Conservation (phyloP, 2,113 vertebrate species). For the Conger conger region DNA sequence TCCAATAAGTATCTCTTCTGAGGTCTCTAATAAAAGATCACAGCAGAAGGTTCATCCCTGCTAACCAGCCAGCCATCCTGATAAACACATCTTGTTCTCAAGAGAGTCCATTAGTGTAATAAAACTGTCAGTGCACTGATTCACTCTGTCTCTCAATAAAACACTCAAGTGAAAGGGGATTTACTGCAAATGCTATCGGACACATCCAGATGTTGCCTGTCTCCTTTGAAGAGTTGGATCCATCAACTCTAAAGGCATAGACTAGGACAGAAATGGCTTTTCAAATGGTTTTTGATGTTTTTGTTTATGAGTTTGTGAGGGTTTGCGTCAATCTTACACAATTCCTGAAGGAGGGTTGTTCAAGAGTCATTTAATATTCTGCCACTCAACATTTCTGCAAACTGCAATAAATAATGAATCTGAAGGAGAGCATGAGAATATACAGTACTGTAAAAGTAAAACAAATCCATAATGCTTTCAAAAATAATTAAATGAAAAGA, state of each 20-base stretch:
- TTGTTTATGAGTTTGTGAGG: not conserved
- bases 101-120: constrained; percentile 52
- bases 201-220: not conserved
- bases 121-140: constrained; percentile 48
- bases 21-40: not conserved
- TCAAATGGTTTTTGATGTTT: not conserved
- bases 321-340: too few relatives aligned
- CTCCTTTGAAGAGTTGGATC: not conserved
- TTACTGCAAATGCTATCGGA: not conserved
- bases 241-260: not conserved
- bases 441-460: too few relatives aligned
- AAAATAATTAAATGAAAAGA: too few relatives aligned
- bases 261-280: not conserved
- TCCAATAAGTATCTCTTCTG: not conserved
- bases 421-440: too few relatives aligned
- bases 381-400: not conserved
- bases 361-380: not conserved
- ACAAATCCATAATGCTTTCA: too few relatives aligned
- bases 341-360: not conserved
- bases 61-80: not conserved
- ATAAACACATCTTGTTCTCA: constrained; percentile 47
- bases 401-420: not conserved
- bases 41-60: not conserved
- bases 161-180: not conserved
- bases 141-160: constrained; percentile 50